Evolutionary conservation across 2,888 invertebrate species (phyloP).

Genomic region (Acrocera orbiculus): DNA sequence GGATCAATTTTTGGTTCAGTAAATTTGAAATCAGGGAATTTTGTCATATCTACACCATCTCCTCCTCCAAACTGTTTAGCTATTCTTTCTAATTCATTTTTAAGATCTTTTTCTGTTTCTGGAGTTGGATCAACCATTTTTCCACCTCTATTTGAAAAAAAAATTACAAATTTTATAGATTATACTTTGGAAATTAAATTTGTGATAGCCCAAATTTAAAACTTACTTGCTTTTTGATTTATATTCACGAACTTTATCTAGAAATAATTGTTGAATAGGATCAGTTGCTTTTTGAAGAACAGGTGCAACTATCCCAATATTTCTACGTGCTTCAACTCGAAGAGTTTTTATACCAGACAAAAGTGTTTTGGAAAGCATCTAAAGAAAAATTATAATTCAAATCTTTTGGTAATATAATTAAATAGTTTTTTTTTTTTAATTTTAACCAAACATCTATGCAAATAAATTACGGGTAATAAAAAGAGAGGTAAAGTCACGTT

Average conservation of each 20-base stretch:
- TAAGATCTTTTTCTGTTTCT: slow-evolving; percentile 52
- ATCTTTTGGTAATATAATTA: no score
- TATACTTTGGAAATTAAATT: no score
- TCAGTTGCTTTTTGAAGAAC: slow-evolving; percentile 54
- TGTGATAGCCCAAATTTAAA: no score
- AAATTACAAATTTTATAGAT: no score
- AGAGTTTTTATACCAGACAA: slow-evolving; percentile 34
- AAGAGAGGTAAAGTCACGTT: no score
- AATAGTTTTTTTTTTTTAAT: no score
- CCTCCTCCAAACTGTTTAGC: slow-evolving; percentile 60
- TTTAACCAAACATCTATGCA: no score
- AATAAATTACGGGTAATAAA: no score
- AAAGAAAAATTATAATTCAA: slow-evolving; percentile 13
- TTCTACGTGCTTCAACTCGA: slow-evolving; percentile 41
- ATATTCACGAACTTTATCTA: slow-evolving; percentile 85
- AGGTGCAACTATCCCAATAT: slow-evolving; percentile 54
- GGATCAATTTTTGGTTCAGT: slow-evolving; percentile 52
- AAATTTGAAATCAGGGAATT: slow-evolving; percentile 77
- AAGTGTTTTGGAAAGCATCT: slow-evolving; percentile 41
- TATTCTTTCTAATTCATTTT: slow-evolving; percentile 63
- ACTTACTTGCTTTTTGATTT: slow-evolving; percentile 69
- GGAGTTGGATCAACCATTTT: slow-evolving; percentile 70
- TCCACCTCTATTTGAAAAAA: slow-evolving; percentile 42
- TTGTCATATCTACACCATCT: slow-evolving; percentile 63
- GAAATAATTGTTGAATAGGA: slow-evolving; percentile 84